Evolutionary conservation across 1,140 invertebrate species (phyloP).

Genomic region (Temnothorax curvispinosus): DNA sequence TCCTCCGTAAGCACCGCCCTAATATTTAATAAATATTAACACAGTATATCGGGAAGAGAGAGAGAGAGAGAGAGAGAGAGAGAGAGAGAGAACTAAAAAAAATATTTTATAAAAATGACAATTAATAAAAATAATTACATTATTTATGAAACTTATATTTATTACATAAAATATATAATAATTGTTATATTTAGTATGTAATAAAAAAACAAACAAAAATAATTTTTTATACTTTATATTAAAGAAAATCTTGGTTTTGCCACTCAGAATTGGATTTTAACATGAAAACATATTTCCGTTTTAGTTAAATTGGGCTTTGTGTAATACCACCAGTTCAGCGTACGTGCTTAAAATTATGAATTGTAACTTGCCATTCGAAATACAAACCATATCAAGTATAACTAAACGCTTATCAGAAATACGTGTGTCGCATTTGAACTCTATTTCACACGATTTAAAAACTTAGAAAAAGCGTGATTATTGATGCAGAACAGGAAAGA

Average conservation of each 20-base stretch:
- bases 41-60: not conserved
- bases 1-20: not conserved
- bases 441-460: not conserved
- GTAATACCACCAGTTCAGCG: conserved; percentile 26
- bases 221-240: not conserved
- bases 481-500: not conserved
- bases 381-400: not conserved
- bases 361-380: conserved; percentile 37
- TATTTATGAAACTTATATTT: not conserved
- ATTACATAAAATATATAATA: not conserved
- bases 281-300: conserved; percentile 34
- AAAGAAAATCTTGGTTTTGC: not conserved
- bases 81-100: conserved; percentile 6
- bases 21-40: conserved; percentile 20
- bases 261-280: conserved; percentile 13
- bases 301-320: conserved; percentile 49
- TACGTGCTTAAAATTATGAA: conserved; percentile 51
- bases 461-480: not conserved
- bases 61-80: not conserved
- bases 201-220: not conserved
- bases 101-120: not conserved
- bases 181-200: not conserved
- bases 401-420: conserved; percentile 50
- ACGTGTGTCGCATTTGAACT: conserved; percentile 4
- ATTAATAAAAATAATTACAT: not conserved